Evolutionary conservation across 2,797 vertebrate species (phyloP), one percentile per base, ranked within the genome.

Genomic region (Hylomyscus alleni): DNA sequence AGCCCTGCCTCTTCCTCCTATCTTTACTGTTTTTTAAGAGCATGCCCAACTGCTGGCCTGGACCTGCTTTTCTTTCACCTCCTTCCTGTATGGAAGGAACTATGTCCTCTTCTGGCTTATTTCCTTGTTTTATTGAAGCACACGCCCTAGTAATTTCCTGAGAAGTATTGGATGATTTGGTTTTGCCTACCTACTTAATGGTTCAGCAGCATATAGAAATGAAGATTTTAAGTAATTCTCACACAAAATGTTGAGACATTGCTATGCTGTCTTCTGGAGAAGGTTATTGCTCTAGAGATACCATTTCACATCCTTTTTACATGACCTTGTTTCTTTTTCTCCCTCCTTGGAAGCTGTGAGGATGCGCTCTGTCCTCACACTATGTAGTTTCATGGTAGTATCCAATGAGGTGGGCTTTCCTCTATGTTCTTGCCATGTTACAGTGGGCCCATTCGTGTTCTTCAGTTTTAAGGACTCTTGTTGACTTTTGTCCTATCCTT

Each of bases 181-280:
- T 73, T 96, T 90, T 85, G 31, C 60, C 58, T 78, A 73, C 54
- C 12, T 76, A 29, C 50, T 94, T 72, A 40, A 54, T 82, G 52
- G 47, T 93, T 95, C 47, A 52, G 31, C 14, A 83, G 54, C 58
- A 85, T 90, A 34, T 1, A 31, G 58, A 81, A 76, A 93, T 88
- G 65, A 90, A 85, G 40, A 20, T 90, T 90, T 81, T 22, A 95
- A 90, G 34, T 78, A 31, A 56, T 77, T 92, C 86, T 85, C 77
- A 44, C 65, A 60, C 8, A 6, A 50, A 50, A 77, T 52, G 24
- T 75, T 73, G 92, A 96, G 77, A 13, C 67, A 37, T 67, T 65
- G n/a, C 85, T 67, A 0, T 69, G 1, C 26, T 67, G 9, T 40
- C 22, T 90, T 69, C 60, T 80, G 58, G 17, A 52, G 0, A 72